Percentiles rank a stretch among this genome's conserved stretches.
phyloP scores from a whole-genome alignment of 2,113 vertebrate genomes.

The Abramis brama region DNA sequence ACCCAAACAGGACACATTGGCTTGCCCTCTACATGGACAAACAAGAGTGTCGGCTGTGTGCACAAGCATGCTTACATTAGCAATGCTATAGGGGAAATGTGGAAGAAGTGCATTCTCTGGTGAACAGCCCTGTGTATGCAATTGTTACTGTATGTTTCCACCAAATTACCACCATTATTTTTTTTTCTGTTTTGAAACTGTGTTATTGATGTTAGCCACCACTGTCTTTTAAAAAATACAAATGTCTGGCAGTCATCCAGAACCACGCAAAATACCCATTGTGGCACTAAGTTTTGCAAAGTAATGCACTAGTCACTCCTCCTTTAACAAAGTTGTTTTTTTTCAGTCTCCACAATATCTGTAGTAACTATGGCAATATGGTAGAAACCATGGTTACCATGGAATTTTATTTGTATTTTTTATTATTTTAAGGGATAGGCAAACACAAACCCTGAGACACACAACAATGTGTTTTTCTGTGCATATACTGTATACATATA shows the following conservation, averaged over 20 bases:
- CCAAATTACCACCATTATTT: background rate
- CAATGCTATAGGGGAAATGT: background rate
- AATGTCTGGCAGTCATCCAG: background rate
- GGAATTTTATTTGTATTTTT: background rate
- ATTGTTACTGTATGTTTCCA: background rate
- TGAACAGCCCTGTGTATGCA: background rate
- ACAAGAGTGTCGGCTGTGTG: background rate
- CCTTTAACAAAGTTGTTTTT: background rate
- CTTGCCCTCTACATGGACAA: slow-evolving; percentile 25
- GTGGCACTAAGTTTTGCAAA: background rate
- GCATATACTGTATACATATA: background rate
- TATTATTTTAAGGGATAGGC: background rate
- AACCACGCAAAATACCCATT: background rate
- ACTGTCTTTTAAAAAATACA: background rate
- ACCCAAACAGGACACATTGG: slow-evolving; percentile 33
- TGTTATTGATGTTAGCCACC: background rate
- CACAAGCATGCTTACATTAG: background rate
- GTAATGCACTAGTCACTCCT: background rate
- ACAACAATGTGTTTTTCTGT: background rate
- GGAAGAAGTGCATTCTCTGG: background rate
- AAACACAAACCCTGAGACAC: background rate
- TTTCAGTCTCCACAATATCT: background rate
- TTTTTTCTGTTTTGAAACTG: too few relatives aligned
- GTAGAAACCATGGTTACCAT: background rate
- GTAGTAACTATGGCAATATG: background rate